Conservation (phyloP, 2,113 vertebrate species). For the Maccullochella peelii region DNA sequence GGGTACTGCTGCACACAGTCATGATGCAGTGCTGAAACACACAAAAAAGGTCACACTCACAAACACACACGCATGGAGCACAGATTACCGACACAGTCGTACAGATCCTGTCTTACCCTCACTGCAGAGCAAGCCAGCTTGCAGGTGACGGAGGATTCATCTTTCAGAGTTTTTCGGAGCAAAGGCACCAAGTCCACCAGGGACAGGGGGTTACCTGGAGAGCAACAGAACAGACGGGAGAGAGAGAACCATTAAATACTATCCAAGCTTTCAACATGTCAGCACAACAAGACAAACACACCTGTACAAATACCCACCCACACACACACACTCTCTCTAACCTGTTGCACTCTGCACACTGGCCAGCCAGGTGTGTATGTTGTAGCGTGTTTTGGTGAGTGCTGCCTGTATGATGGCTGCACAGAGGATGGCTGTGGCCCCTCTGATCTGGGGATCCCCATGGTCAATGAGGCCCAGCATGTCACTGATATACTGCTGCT, state of each 20-base stretch:
- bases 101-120: slow-evolving; percentile 84
- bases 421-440: slow-evolving; percentile 93
- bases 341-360: slow-evolving; percentile 87
- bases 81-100: neutral
- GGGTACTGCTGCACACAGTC: slow-evolving; percentile 91
- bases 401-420: slow-evolving; percentile 91
- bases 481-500: slow-evolving; percentile 94
- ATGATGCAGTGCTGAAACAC: slow-evolving; percentile 93
- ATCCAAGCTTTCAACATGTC: neutral
- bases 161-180: slow-evolving; percentile 89
- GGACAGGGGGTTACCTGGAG: slow-evolving; percentile 89
- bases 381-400: slow-evolving; percentile 91
- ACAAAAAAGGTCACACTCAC: slow-evolving; percentile 34
- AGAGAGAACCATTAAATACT: neutral
- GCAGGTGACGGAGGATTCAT: slow-evolving; percentile 96
- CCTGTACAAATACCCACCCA: neutral
- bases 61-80: neutral
- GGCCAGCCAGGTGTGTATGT: slow-evolving; percentile 89
- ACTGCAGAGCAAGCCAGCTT: slow-evolving; percentile 95
- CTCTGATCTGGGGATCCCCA: slow-evolving; percentile 96
- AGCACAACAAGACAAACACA: neutral
- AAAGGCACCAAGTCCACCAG: slow-evolving; percentile 91
- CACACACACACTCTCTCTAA: slow-evolving; percentile 60
- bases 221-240: neutral
- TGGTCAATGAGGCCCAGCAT: slow-evolving; percentile 90